A percentile compares a stretch with the other conserved stretches of the same genome.
phyloP scores from a whole-genome alignment of 2,797 vertebrate species.

The Selene dorsalis region DNA sequence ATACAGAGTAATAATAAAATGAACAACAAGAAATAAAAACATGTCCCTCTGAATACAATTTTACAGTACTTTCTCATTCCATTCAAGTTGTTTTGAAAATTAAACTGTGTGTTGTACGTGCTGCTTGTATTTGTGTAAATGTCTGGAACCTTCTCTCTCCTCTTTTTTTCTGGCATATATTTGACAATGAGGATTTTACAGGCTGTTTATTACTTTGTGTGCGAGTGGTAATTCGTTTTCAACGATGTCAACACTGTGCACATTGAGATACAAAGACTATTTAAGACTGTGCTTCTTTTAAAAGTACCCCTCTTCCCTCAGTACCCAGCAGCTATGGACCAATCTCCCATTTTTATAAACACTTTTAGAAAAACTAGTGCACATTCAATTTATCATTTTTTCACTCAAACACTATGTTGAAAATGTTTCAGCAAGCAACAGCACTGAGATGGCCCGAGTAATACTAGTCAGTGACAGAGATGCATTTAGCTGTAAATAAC shows the following conservation, averaged over 20 bases:
- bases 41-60: neutral
- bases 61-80: no score
- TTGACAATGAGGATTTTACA: neutral
- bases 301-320: no score
- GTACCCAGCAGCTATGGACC: no score
- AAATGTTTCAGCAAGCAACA: no score
- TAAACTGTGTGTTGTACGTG: neutral
- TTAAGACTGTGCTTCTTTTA: no score
- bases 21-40: neutral
- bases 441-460: no score
- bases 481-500: no score
- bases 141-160: neutral
- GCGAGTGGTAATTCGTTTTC: neutral
- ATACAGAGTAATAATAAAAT: neutral
- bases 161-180: neutral
- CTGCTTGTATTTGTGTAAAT: neutral
- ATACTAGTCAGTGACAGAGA: no score
- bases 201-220: slow-evolving; percentile 10
- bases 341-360: no score
- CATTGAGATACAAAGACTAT: neutral
- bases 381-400: no score
- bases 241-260: slow-evolving; percentile 1
- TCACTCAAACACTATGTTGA: no score
- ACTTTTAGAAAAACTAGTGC: no score
- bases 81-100: neutral